Percentiles rank a stretch among this genome's conserved stretches.
Conservation (phyloP, 2,113 vertebrate species). For the Rhinolophus sinicus region DNA sequence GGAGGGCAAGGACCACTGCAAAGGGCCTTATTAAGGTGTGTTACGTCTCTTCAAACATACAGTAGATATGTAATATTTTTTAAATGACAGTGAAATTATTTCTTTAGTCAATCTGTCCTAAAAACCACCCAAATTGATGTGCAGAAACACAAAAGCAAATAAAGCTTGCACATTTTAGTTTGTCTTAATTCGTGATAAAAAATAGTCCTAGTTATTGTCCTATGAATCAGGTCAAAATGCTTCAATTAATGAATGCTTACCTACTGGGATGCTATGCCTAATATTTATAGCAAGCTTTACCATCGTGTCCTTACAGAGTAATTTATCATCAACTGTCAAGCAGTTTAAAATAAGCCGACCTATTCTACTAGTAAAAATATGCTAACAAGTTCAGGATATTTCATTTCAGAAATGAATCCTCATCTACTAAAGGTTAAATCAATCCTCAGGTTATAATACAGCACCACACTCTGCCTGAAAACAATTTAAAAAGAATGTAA, state of each 20-base stretch:
- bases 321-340: neutral
- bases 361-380: neutral
- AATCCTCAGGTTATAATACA: neutral
- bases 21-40: neutral
- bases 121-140: constrained; percentile 12
- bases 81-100: neutral
- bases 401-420: neutral
- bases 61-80: neutral
- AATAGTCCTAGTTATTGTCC: neutral
- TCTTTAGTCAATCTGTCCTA: constrained; percentile 9
- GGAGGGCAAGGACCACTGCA: neutral
- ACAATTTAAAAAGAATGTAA: neutral
- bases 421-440: neutral
- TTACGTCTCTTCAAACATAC: neutral
- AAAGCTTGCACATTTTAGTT: constrained; percentile 28
- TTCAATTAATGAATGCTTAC: constrained; percentile 61
- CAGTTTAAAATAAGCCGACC: constrained; percentile 30
- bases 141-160: neutral
- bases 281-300: constrained; percentile 20
- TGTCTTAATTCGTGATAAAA: constrained; percentile 47
- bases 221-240: constrained; percentile 68
- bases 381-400: neutral
- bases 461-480: neutral
- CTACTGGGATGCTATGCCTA: neutral
- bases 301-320: neutral